Evolutionary conservation across 2,113 vertebrate genomes (phyloP), one percentile per base, ranked within the genome.

Genomic region (Ploceus nigricollis): DNA sequence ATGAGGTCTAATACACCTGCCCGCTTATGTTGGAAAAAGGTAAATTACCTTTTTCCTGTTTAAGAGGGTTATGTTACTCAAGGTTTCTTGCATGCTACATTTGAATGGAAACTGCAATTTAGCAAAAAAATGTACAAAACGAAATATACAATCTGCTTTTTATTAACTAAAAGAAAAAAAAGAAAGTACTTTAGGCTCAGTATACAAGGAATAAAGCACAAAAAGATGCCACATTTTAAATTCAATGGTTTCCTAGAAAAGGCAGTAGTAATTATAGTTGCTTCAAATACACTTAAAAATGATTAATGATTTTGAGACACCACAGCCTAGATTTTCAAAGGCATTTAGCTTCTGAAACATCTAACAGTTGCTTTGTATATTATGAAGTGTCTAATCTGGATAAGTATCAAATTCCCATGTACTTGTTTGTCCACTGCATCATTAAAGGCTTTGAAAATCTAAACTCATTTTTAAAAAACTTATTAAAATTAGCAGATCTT

Each of bases 241-340:
- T 0, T 0, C 28, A 92, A 53, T 4, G 0, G 64, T 58, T 90
- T 94, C 42, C 54, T 60, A 82, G 58, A 33, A 83, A 92, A 92
- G 31, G 37, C 35, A 63, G 31, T 20, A 70, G 21, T 51, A 87
- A 84, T 81, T 87, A 80, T 3, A 92, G 51, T 45, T 78, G 51
- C 69, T 84, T 84, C 51, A 89, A 81, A 60, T 84, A 80, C 45
- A 85, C 50, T 92, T 95, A 85, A 72, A 72, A 94, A 79, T 61
- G 21, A 93, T 75, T 50, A 66, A 95, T 71, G 51, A 78, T 87
- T 83, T 66, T 84, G 82, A 92, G 48, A 53, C 80, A 84, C 47
- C 51, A 78, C 10, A 60, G 68, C 40, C 24, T 75, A 47, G 24
- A 70, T 86, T 92, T 95, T 90, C 56, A 89, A 90, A 93, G 51